Evolutionary conservation across 2,113 vertebrate genomes (phyloP), one percentile per base, ranked within the genome.

Genomic region (Bubo scandiacus): DNA sequence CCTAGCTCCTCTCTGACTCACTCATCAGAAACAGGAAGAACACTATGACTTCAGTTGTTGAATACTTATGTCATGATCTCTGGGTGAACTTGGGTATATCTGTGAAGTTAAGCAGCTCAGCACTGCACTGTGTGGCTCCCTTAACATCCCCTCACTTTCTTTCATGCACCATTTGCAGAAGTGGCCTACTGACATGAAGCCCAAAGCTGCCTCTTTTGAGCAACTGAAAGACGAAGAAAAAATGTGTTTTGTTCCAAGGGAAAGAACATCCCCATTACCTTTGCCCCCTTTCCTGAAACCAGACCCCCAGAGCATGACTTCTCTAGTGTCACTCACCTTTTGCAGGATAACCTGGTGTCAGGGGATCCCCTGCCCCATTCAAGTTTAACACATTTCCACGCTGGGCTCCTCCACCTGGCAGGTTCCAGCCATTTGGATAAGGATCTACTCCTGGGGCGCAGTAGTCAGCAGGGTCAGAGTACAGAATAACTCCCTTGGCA

Each of bases 271-370:
- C 10, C 10, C 32, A 34, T 16, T 52, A 51, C 40, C 15, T 55
- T 67, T 3, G 5, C 25, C 3, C 2, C 11, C 12, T 25, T 51
- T 89, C 40, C 62, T 70, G 43, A 82, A 59, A 82, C 6, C 19
- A 87, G 47, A 62, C 20, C 4, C 19, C 67, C 23, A 71, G 10
- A 89, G 34, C 36, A 81, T 13, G 42, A 29, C 14, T 78, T 54
- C 27, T 85, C 54, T 36, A 30, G 6, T 4, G 29, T 36, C 34
- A 94, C 95, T 96, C 88, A 99, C 99, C 99, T 98, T 99, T 99
- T 19, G 99, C 99, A 15, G 99, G 99, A 92, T 99, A 99, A 12
- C 99, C 99, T 21, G 99, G 99, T 17, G 99, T 99, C 52, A 99
- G 98, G 20, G 99, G 99, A 90, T 99, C 99, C 57, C 99, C 99